These are phyloP conservation scores for Salvelinus sp. DNA, from an alignment of 2,113 vertebrate species.

Conservation along the genomic window DNA sequence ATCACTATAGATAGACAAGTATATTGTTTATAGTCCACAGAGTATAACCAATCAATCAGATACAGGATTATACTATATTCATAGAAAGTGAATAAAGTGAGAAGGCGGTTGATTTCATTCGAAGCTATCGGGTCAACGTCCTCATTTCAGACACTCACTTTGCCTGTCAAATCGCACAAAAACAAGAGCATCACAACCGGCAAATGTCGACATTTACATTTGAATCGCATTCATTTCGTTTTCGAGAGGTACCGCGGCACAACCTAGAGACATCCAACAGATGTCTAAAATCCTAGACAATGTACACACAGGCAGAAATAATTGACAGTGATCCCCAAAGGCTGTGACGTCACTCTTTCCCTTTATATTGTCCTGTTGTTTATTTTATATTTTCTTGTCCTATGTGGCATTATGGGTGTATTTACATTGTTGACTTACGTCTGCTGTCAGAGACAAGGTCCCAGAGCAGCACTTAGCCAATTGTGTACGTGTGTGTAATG, in stretches of 20 bases:
- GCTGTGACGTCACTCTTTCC: conserved; percentile 37
- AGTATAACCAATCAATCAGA: neutral
- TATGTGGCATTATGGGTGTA: conserved; percentile 2
- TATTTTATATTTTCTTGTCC: conserved; percentile 25
- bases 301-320: conserved; percentile 18
- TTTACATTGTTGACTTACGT: conserved; percentile 65
- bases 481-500: conserved; percentile 37
- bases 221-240: neutral
- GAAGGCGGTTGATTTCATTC: neutral
- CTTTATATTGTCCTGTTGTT: conserved; percentile 50
- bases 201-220: conserved; percentile 46
- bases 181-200: conserved; percentile 10
- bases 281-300: conserved; percentile 3
- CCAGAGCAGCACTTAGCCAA: conserved; percentile 38
- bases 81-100: neutral
- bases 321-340: conserved; percentile 33
- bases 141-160: neutral
- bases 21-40: neutral
- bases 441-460: conserved; percentile 56
- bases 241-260: conserved; percentile 4
- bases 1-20: too few relatives aligned
- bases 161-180: conserved; percentile 57
- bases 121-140: neutral
- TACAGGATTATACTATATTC: neutral
- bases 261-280: conserved; percentile 8